phyloP scores from a whole-genome alignment of 53 echinoderm and acorn worm genomes.

The Apostichopus leukothele region DNA sequence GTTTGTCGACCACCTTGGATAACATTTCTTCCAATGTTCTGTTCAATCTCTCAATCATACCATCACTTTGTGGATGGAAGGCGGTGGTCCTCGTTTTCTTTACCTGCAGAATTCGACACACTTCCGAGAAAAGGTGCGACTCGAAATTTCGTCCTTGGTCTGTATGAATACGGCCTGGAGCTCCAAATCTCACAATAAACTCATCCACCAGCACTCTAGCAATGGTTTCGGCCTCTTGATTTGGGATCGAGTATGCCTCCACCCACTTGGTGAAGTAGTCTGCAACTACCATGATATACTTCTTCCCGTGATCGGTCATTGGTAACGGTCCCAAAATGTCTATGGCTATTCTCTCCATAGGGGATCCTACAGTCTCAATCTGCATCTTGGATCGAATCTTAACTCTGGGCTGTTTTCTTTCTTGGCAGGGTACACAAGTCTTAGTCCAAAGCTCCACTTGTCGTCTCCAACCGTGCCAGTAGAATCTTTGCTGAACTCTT shows the following conservation, averaged over 20 bases:
- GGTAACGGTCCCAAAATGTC: too few relatives aligned
- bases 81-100: slow-evolving; percentile 10
- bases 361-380: too few relatives aligned
- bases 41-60: slow-evolving; percentile 47
- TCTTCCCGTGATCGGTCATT: too few relatives aligned
- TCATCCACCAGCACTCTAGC: slow-evolving; percentile 12
- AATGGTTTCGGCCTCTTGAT: slow-evolving; percentile 22
- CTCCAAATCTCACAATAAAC: slow-evolving; percentile 26
- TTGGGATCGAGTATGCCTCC: slow-evolving; percentile 13
- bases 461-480: not conserved
- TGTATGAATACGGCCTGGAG: not conserved
- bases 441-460: too few relatives aligned
- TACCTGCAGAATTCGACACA: slow-evolving; percentile 9
- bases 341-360: too few relatives aligned
- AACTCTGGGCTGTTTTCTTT: too few relatives aligned
- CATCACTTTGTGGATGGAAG: slow-evolving; percentile 32
- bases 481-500: slow-evolving; percentile 3
- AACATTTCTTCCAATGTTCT: slow-evolving; percentile 18
- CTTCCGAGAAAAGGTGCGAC: not conserved
- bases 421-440: too few relatives aligned
- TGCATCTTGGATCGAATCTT: too few relatives aligned
- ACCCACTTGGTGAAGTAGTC: slow-evolving; percentile 31
- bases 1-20: not conserved
- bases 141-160: slow-evolving; percentile 26
- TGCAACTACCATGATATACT: not conserved